Percentiles rank a stretch among this genome's conserved stretches.
Conservation (phyloP, 2,797 vertebrate genomes). For the Epinephelus malabaricus region DNA sequence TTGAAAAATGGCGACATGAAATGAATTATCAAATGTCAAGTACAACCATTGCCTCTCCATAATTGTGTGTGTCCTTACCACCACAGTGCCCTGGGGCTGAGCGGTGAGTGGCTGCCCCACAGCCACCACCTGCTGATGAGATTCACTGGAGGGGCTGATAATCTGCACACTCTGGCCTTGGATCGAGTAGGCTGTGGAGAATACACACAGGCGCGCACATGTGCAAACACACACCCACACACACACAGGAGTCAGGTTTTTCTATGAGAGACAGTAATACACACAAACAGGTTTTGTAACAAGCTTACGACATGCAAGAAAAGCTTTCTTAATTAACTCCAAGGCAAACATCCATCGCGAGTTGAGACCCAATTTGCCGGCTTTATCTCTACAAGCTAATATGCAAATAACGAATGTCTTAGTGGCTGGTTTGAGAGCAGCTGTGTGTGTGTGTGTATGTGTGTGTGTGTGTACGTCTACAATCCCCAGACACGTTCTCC, state of each 20-base stretch:
- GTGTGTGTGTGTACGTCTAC: conserved; percentile 3
- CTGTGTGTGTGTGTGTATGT: conserved; percentile 36
- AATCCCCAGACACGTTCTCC: conserved; percentile 62
- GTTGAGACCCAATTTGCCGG: conserved; percentile 68
- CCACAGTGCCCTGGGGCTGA: conserved; percentile 99
- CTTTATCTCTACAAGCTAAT: conserved; percentile 68
- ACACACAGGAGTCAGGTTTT: conserved; percentile 27
- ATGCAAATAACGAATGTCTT: conserved; percentile 68
- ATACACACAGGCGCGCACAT: conserved; percentile 41
- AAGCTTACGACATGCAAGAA: conserved; percentile 64
- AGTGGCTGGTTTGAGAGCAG: conserved; percentile 52
- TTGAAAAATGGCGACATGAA: conserved; percentile 3
- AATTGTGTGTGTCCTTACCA: conserved; percentile 87
- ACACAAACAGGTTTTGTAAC: conserved; percentile 56
- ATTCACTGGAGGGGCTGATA: conserved; percentile 98
- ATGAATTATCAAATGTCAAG: conserved; percentile 31
- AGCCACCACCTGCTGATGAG: conserved; percentile 99
- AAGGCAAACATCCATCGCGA: conserved; percentile 61
- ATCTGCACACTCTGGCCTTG: conserved; percentile 98
- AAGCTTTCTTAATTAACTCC: conserved; percentile 73
- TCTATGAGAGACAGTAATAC: conserved; percentile 34
- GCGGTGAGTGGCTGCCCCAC: conserved; percentile 96
- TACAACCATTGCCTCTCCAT: not conserved
- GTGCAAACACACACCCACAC: conserved; percentile 15
- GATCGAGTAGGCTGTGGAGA: conserved; percentile 93